A percentile compares a stretch with the other conserved stretches of the same genome.
phyloP scores from a whole-genome alignment of 2,113 vertebrate genomes.

The Neodon shergylaensis region DNA sequence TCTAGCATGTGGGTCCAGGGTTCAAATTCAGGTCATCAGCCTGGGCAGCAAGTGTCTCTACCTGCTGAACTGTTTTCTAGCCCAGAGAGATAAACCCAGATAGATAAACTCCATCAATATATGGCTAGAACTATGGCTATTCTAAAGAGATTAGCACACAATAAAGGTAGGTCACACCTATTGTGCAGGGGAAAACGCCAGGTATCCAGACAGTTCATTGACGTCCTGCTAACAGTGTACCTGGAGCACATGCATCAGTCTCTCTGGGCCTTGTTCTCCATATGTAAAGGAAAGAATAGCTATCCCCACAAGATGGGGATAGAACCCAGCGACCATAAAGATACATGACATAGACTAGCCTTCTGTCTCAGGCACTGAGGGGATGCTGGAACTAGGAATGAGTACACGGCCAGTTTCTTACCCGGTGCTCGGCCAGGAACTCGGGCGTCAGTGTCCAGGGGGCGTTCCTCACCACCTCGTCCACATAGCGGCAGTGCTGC shows the following conservation, averaged over 20 bases:
- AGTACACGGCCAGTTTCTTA: constrained; percentile 72
- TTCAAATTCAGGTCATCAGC: background rate
- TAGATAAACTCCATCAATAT: background rate
- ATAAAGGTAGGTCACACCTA: background rate
- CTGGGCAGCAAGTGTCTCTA: background rate
- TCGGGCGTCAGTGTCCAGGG: constrained; percentile 96
- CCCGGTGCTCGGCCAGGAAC: constrained; percentile 94
- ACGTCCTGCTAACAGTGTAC: background rate
- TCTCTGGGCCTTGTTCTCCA: background rate
- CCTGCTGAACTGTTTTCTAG: background rate
- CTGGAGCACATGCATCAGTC: background rate
- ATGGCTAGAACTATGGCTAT: background rate
- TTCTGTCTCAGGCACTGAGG: background rate
- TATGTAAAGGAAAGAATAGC: constrained; percentile 2
- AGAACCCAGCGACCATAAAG: background rate
- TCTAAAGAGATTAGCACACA: background rate
- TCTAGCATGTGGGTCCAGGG: background rate
- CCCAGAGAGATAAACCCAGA: background rate
- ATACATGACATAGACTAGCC: background rate
- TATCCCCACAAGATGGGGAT: background rate
- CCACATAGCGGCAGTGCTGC: constrained; percentile 97
- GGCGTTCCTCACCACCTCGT: constrained; percentile 96
- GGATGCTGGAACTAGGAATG: background rate
- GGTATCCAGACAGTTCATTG: background rate
- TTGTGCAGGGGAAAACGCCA: accelerated